A percentile compares a stretch with the other conserved stretches of the same genome.
phyloP scores from a whole-genome alignment of 2,113 vertebrate genomes.

The Neolamprologus fasciatus region DNA sequence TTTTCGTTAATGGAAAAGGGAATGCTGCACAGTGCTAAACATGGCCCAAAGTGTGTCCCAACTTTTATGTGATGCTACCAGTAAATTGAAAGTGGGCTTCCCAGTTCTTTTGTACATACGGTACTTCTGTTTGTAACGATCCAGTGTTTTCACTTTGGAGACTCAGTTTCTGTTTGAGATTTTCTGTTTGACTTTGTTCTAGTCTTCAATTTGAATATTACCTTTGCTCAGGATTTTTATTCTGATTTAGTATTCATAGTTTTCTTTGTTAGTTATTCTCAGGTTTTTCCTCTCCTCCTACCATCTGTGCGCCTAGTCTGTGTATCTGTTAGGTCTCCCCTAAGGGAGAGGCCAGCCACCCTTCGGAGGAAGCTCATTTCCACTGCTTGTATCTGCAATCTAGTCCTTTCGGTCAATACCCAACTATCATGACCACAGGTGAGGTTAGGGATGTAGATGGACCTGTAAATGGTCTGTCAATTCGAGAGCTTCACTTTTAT shows the following conservation, averaged over 20 bases:
- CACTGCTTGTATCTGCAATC: neutral
- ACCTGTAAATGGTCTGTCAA: neutral
- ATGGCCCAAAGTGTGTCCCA: neutral
- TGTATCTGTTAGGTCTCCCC: neutral
- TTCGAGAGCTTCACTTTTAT: neutral
- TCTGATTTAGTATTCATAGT: neutral
- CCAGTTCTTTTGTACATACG: neutral
- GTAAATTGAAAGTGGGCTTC: neutral
- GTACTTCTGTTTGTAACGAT: neutral
- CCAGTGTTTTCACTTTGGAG: neutral
- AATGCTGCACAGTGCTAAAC: neutral
- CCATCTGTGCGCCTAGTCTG: neutral
- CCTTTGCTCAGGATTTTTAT: neutral
- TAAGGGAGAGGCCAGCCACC: neutral
- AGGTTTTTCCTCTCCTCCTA: neutral
- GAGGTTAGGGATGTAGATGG: neutral
- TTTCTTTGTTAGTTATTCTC: neutral
- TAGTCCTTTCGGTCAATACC: neutral
- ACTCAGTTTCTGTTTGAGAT: neutral
- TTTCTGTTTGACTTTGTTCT: neutral
- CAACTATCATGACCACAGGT: neutral
- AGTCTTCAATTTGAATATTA: neutral
- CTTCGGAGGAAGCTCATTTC: neutral
- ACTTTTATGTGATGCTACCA: neutral
- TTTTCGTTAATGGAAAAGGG: neutral